A percentile compares a stretch with the other conserved stretches of the same genome.
Conservation (phyloP, 2,888 invertebrate genomes). For the Dryobota labecula region DNA sequence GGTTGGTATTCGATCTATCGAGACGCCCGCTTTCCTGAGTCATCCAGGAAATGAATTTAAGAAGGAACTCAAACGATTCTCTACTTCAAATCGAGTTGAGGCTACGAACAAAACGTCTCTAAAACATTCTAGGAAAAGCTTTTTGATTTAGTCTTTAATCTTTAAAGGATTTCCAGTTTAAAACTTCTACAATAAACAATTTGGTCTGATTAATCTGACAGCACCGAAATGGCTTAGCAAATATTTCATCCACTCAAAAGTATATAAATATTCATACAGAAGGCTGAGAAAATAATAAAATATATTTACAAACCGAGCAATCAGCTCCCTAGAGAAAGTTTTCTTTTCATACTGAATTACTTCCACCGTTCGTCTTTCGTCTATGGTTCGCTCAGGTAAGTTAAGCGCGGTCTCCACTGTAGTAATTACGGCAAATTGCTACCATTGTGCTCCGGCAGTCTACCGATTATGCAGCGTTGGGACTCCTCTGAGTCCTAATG, state of each 20-base stretch:
- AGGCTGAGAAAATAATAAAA: constrained; percentile 18
- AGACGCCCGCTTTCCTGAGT: constrained; percentile 57
- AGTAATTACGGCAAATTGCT: constrained; percentile 85
- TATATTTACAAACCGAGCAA: constrained; percentile 55
- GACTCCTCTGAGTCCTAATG: constrained; percentile 58
- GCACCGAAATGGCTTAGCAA: background rate
- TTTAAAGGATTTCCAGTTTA: constrained; percentile 18
- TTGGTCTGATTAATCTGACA: constrained; percentile 16
- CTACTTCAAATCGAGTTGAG: constrained; percentile 57
- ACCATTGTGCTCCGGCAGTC: constrained; percentile 78
- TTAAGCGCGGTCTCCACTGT: constrained; percentile 68
- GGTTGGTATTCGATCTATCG: constrained; percentile 66
- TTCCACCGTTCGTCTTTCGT: constrained; percentile 47
- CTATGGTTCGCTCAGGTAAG: constrained; percentile 64
- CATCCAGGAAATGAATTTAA: constrained; percentile 76
- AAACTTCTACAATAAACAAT: constrained; percentile 19
- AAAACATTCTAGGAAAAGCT: constrained; percentile 41
- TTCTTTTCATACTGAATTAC: constrained; percentile 55
- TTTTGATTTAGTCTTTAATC: constrained; percentile 37
- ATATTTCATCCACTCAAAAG: constrained; percentile 12
- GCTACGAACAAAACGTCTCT: constrained; percentile 40
- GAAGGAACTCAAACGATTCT: constrained; percentile 62
- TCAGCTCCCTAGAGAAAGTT: constrained; percentile 58
- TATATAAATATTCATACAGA: constrained; percentile 20
- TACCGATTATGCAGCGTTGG: constrained; percentile 61